Base-by-base conservation (phyloP, 2,113 vertebrate species). In the Astur gentilis region DNA sequence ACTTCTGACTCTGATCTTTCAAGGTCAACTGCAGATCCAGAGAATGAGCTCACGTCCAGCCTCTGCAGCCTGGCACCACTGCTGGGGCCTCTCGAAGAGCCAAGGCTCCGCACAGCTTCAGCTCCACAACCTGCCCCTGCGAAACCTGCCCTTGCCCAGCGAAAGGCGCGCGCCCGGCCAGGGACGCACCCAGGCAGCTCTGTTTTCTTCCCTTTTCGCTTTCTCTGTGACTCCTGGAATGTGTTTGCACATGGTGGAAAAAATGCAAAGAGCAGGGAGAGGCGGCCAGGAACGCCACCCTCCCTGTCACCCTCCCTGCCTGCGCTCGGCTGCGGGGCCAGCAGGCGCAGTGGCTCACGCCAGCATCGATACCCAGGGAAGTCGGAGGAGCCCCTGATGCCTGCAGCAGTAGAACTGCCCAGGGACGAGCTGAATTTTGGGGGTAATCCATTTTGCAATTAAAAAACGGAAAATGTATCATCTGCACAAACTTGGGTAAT, bases 171-270 rank as follows among this genome's bases (percentile, higher is more conserved):
- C 38, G 84, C 57, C 19, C 3, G 3, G 81, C 36, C 58, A 57
- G 47, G 40, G 69, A 78, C 0, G 8, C 18, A 52, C 54, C 26
- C 62, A 47, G 54, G 66, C 64, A 58, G 54, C 14, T 89, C 84
- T 55, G 10, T 77, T 96, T 94, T 77, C 66, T 58, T 89, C 36
- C 49, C n/a, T 85, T 85, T 83, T 62, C 4, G 16, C 45, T 55
- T 95, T 60, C 49, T 77, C 87, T 4, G 2, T 45, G 45, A 65
- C 78, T 93, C 42, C n/a, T 83, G 91, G 84, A 95, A 93, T 71
- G 75, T 64, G 21, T 80, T 93, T 94, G 84, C 76, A 81, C 58
- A 71, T n/a, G 69, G 84, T 90, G 87, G 89, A 93, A 96, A 97
- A 97, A 97, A 93, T 49, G 84, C 66, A 40, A 54, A 38, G 60